Base-by-base conservation (phyloP, 2,888 invertebrate species). In the Horisme vitalbata region DNA sequence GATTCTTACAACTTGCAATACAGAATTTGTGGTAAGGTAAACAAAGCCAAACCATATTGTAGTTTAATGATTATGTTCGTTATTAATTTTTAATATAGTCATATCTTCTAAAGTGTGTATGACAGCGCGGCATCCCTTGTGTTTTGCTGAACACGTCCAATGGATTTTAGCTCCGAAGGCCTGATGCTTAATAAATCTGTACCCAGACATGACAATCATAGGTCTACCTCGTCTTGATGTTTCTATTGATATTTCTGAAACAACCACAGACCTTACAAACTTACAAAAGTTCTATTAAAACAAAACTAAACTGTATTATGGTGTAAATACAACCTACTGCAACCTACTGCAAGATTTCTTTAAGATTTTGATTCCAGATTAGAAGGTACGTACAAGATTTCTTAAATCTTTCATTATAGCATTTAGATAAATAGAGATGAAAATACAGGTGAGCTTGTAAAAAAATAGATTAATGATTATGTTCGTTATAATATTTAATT, bases 81-180 rank as follows among this genome's bases (percentile, higher is more conserved):
- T 34, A 6, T 14, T 1, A 12, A 5, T 21, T 33, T 33, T 33
- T 1, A 23, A 1, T 3, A 23, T 23, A 3, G 7, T 23, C 23
- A 23, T 13, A 5, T 33, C 21, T 1, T 21, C 20, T n/a, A 33
- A 8, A 4, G 24, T 14, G 15, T 35, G 35, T 7, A 35, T 6
- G 3, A 15, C 15, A 24, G 35, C 26, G 10, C 7, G 26, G 14
- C 35, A 35, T 10, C 35, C 35, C 1, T 6, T 3, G 6, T 7
- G 6, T 14, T 35, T 39, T 13, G n/a, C n/a, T 41, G 45, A 56
- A 11, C 35, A 35, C 8, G 10, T 15, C 35, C 35, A 35, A 15
- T 35, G 35, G 7, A 8, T 35, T 9, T 35, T 35, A 1, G 14
- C 14, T 9, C 35, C 35, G n/a, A 14, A 14, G 1, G 9, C 24